Percentiles rank a stretch among this genome's conserved stretches.
phyloP scores from a whole-genome alignment of 1,140 invertebrate genomes.

The Panulirus ornatus region DNA sequence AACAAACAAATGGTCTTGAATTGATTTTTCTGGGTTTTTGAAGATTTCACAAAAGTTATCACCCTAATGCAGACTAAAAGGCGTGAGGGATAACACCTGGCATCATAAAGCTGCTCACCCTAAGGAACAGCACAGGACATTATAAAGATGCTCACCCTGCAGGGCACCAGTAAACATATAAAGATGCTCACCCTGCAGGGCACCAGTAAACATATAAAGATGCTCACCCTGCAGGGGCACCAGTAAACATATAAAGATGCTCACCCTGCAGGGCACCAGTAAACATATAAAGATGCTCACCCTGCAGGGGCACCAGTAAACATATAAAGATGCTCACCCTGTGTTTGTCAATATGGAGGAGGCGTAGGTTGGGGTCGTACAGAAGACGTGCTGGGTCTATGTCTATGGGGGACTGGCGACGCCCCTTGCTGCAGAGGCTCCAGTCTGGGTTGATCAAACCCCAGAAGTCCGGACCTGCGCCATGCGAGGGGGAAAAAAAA shows the following conservation, averaged over 20 bases:
- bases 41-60: too few relatives aligned
- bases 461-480: constrained; percentile 95
- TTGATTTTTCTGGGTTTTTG: too few relatives aligned
- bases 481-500: too few relatives aligned
- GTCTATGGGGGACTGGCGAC: constrained; percentile 96
- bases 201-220: not conserved
- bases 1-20: too few relatives aligned
- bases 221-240: not conserved
- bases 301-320: too few relatives aligned
- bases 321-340: constrained; percentile 82
- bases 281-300: not conserved
- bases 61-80: too few relatives aligned
- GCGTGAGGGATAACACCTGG: too few relatives aligned
- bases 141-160: not conserved
- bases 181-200: not conserved
- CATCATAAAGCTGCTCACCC: not conserved
- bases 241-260: not conserved
- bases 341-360: constrained; percentile 92
- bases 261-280: not conserved
- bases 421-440: constrained; percentile 95
- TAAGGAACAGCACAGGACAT: not conserved
- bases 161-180: not conserved
- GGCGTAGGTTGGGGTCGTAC: constrained; percentile 93
- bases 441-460: constrained; percentile 97
- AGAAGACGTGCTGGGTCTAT: constrained; percentile 94